Evolutionary conservation across 2,888 invertebrate species (phyloP).

Genomic region (Parnassius apollo): DNA sequence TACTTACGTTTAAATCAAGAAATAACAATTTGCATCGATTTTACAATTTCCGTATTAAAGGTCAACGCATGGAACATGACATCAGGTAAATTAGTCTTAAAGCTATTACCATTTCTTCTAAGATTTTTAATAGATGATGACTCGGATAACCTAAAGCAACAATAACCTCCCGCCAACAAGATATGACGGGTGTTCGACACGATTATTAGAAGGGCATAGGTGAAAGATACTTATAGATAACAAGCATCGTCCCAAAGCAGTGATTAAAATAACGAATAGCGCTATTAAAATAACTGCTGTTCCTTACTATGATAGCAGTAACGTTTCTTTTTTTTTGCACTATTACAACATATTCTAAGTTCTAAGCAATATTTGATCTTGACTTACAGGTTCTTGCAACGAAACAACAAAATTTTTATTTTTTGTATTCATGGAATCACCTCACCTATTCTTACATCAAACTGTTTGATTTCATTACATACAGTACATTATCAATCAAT

Average conservation of each 20-base stretch:
- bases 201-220: slow-evolving; percentile 71
- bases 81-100: neutral
- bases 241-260: slow-evolving; percentile 32
- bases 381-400: neutral
- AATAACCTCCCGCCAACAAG: slow-evolving; percentile 54
- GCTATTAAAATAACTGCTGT: slow-evolving; percentile 22
- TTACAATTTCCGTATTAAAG: too few relatives aligned
- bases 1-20: too few relatives aligned
- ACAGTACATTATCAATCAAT: too few relatives aligned
- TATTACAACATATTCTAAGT: slow-evolving; percentile 6
- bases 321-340: slow-evolving; percentile 11
- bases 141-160: slow-evolving; percentile 51
- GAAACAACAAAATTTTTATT: neutral
- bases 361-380: neutral
- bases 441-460: too few relatives aligned
- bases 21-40: too few relatives aligned
- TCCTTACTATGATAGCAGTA: slow-evolving; percentile 12
- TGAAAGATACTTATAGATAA: slow-evolving; percentile 67
- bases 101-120: slow-evolving; percentile 8
- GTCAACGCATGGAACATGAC: too few relatives aligned
- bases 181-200: slow-evolving; percentile 57
- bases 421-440: neutral
- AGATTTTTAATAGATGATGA: slow-evolving; percentile 30
- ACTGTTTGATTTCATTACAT: too few relatives aligned
- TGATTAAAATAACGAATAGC: slow-evolving; percentile 28